Conservation (phyloP, 2,797 vertebrate species). For the Argya squamiceps region DNA sequence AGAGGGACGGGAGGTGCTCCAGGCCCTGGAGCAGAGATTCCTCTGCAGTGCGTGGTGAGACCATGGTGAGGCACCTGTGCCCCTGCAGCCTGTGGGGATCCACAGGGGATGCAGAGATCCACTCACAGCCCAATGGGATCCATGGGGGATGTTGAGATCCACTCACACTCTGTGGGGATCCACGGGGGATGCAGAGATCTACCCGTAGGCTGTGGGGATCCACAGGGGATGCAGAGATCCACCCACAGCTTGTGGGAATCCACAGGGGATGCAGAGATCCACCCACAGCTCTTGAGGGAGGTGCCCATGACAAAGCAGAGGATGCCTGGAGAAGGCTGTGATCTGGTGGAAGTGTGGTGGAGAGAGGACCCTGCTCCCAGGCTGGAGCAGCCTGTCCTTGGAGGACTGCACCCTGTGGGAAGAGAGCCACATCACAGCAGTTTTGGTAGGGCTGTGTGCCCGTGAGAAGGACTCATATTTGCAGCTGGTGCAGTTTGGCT, state of each 20-base stretch:
- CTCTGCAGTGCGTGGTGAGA: background rate
- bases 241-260: background rate
- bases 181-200: background rate
- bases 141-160: too few relatives aligned
- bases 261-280: too few relatives aligned
- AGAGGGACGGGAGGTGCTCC: background rate
- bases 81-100: background rate
- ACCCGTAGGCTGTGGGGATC: background rate
- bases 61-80: background rate
- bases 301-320: background rate
- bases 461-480: background rate
- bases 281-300: background rate
- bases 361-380: background rate
- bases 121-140: too few relatives aligned
- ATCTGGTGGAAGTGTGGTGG: accelerated
- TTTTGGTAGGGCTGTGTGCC: background rate
- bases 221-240: background rate
- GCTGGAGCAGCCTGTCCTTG: background rate
- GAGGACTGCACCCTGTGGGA: accelerated
- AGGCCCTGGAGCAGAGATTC: accelerated
- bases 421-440: accelerated
- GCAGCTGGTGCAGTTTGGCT: accelerated
- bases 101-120: accelerated
- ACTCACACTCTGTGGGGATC: background rate
- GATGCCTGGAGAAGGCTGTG: background rate